Conservation (phyloP, 2,113 vertebrate species). For the Pteropus alecto region DNA sequence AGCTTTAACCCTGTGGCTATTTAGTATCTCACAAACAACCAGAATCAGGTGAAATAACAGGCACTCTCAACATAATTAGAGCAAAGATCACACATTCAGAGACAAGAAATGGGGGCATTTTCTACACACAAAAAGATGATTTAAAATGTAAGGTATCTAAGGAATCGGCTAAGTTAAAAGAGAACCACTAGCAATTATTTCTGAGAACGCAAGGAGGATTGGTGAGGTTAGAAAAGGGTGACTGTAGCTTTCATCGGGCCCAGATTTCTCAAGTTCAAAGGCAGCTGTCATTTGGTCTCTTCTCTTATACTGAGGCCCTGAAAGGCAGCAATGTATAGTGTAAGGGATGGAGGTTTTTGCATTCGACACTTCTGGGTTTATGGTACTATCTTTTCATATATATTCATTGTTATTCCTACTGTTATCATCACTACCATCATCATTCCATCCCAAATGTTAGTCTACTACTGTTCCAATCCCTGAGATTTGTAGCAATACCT, state of each 20-base stretch:
- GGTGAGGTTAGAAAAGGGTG: constrained; percentile 72
- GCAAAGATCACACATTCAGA: constrained; percentile 74
- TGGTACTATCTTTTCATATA: not conserved
- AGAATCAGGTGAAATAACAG: constrained; percentile 61
- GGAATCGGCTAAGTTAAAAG: constrained; percentile 72
- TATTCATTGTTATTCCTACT: not conserved
- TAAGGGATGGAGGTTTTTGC: not conserved
- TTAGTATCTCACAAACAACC: constrained; percentile 68
- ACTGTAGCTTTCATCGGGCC: constrained; percentile 58
- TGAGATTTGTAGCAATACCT: not conserved
- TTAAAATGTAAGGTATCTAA: constrained; percentile 73
- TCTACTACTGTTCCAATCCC: not conserved
- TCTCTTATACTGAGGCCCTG: not conserved
- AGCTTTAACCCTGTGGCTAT: constrained; percentile 58
- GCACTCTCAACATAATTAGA: constrained; percentile 66
- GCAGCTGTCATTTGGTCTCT: constrained; percentile 61
- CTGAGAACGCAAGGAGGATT: constrained; percentile 55
- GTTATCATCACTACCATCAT: not conserved
- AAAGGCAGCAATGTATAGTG: constrained; percentile 9
- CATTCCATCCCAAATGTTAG: not conserved
- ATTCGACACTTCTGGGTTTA: not conserved
- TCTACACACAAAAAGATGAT: constrained; percentile 57
- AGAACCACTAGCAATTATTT: constrained; percentile 75
- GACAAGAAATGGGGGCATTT: constrained; percentile 58
- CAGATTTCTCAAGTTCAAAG: constrained; percentile 68